Evolutionary conservation across 2,113 vertebrate genomes (phyloP).

Genomic region (Oryzias celebensis): DNA sequence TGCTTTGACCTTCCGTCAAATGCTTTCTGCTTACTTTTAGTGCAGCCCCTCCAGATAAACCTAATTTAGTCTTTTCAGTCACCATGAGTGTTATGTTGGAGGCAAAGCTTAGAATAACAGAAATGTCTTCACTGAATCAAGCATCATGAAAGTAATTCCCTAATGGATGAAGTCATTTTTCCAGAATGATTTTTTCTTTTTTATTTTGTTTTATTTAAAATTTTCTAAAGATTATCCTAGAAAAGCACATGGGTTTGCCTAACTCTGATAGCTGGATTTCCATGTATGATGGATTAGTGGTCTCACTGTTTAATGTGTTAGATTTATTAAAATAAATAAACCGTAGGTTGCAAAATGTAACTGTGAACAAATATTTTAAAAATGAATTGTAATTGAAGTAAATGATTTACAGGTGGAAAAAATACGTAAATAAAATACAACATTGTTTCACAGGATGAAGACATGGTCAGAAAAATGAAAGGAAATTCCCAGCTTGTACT

Average conservation of each 20-base stretch:
- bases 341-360: no score
- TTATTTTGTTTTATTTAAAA: background rate
- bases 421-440: no score
- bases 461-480: no score
- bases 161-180: background rate
- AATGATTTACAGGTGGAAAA: no score
- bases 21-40: constrained; percentile 24
- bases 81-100: constrained; percentile 37
- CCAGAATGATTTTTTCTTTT: background rate
- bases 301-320: no score
- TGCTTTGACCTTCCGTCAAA: constrained; percentile 51
- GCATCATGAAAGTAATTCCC: constrained; percentile 12
- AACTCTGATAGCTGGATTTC: no score
- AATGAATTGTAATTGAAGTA: no score
- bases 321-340: no score
- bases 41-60: constrained; percentile 50
- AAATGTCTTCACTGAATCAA: constrained; percentile 7
- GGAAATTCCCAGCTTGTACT: no score
- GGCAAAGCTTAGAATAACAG: constrained; percentile 22
- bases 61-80: constrained; percentile 48
- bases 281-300: no score
- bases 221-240: background rate
- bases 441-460: no score
- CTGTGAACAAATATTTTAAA: no score
- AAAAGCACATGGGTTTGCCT: background rate